phyloP scores from a whole-genome alignment of 2,888 invertebrate genomes.

The Subacronicta megacephala region DNA sequence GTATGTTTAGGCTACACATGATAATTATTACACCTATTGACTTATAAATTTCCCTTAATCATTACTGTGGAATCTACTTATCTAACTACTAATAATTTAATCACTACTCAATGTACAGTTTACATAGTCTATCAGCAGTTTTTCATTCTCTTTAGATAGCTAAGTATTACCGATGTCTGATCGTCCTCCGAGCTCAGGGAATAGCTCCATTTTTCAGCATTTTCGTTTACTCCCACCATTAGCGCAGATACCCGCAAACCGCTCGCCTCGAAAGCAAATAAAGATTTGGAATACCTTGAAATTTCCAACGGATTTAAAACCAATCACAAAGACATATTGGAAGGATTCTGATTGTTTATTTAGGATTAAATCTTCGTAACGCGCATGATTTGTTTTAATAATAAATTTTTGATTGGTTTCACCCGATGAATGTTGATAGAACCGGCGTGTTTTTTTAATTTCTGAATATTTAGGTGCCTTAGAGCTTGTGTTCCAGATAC shows the following conservation, averaged over 20 bases:
- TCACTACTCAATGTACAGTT: constrained; percentile 4
- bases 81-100: not conserved
- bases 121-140: constrained; percentile 20
- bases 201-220: constrained; percentile 63
- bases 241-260: constrained; percentile 54
- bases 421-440: constrained; percentile 19
- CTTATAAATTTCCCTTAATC: too few species aligned
- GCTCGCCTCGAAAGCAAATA: constrained; percentile 60
- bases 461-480: not conserved
- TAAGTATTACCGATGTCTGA: constrained; percentile 49
- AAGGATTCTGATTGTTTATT: constrained; percentile 55
- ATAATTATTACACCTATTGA: too few species aligned
- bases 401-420: constrained; percentile 30
- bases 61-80: too few species aligned
- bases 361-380: constrained; percentile 44
- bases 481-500: too few species aligned
- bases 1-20: too few species aligned
- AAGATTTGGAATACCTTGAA: constrained; percentile 57
- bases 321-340: constrained; percentile 62
- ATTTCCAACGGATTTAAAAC: constrained; percentile 63
- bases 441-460: not conserved
- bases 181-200: constrained; percentile 50
- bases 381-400: constrained; percentile 30
- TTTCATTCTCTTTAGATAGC: constrained; percentile 34
- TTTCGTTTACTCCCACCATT: constrained; percentile 63